These are phyloP conservation scores for Celastrina argiolus DNA, from an alignment of 2,888 invertebrate genomes.

Conservation along the genomic window DNA sequence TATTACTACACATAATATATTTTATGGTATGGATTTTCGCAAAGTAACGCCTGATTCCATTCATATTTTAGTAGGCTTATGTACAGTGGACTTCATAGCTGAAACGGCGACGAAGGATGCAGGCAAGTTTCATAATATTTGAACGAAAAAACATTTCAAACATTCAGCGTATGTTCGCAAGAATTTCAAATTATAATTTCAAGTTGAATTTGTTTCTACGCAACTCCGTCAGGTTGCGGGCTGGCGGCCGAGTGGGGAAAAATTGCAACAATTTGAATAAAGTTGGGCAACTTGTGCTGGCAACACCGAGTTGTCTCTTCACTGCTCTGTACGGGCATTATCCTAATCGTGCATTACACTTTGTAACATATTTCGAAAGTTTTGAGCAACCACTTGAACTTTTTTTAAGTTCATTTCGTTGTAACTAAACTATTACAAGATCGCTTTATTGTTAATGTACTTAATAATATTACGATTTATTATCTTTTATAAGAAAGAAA, in stretches of 20 bases:
- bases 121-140: not conserved
- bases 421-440: not conserved
- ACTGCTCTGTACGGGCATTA: not conserved
- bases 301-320: not conserved
- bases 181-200: conserved; percentile 16
- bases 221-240: conserved; percentile 9
- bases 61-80: no score
- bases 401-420: not conserved
- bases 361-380: not conserved
- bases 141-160: not conserved
- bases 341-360: conserved; percentile 9
- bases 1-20: no score
- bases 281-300: conserved; percentile 24
- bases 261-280: conserved; percentile 33
- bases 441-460: no score
- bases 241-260: conserved; percentile 25
- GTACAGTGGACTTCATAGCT: no score
- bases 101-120: no score
- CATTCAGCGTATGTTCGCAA: not conserved
- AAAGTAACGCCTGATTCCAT: no score
- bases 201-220: conserved; percentile 16
- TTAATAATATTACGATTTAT: no score
- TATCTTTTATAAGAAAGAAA: no score
- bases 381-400: not conserved
- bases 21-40: no score